A percentile compares a stretch with the other conserved stretches of the same genome.
These are phyloP conservation scores for Drosophila repleta DNA, from an alignment of 1,140 invertebrate genomes.

Conservation along the genomic window DNA sequence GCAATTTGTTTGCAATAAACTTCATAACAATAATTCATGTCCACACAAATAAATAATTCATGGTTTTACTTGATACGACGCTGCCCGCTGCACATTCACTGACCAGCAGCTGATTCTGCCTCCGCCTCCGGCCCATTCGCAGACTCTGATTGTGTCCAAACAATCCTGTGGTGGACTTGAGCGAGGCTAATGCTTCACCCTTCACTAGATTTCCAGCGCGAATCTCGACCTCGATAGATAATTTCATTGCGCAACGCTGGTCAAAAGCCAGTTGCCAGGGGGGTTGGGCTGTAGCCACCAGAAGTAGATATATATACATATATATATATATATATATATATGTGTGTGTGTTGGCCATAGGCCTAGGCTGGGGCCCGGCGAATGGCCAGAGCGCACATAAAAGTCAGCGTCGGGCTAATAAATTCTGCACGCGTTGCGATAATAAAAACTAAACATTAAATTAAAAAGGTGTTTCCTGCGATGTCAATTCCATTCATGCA, in stretches of 20 bases:
- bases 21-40: conserved; percentile 83
- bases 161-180: conserved; percentile 4
- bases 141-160: not conserved
- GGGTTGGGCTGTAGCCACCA: not conserved
- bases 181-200: conserved; percentile 39
- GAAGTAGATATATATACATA: not conserved
- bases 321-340: too few relatives aligned
- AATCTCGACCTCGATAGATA: conserved; percentile 56
- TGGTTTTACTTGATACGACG: conserved; percentile 50
- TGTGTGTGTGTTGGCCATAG: too few relatives aligned
- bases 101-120: conserved; percentile 12
- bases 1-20: conserved; percentile 83
- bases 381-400: conserved; percentile 47
- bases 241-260: conserved; percentile 50
- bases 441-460: conserved; percentile 77
- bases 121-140: not conserved
- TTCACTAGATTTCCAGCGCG: conserved; percentile 18
- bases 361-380: not conserved
- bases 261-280: conserved; percentile 1
- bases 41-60: conserved; percentile 83
- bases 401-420: conserved; percentile 55
- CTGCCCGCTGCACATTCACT: conserved; percentile 22
- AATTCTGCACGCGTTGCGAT: conserved; percentile 57
- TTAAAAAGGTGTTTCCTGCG: conserved; percentile 70
- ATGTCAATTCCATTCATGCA: conserved; percentile 51